Conservation (phyloP, 2,888 invertebrate species). For the Labia minor region DNA sequence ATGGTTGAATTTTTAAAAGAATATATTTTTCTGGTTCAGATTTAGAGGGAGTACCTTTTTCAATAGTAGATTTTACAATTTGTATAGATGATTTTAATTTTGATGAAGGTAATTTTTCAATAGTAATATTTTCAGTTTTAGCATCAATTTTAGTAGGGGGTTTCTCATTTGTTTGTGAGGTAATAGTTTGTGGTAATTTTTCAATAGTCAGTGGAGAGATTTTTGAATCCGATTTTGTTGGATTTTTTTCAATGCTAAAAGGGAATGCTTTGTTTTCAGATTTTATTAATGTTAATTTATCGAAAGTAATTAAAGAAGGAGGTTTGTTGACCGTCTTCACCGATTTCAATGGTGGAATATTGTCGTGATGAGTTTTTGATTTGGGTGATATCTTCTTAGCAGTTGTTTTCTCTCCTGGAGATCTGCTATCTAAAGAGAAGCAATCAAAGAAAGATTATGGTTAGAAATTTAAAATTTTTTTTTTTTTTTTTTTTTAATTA, state of each 20-base stretch:
- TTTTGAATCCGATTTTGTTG: not conserved
- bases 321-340: not conserved
- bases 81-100: not conserved
- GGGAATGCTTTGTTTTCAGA: not conserved
- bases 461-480: not conserved
- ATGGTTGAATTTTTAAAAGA: too few relatives aligned
- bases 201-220: not conserved
- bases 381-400: not conserved
- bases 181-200: not conserved
- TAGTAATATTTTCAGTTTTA: not conserved
- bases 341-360: not conserved
- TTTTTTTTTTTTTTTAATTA: not conserved
- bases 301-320: not conserved
- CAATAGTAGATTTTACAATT: not conserved
- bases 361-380: not conserved
- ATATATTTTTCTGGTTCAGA: too few relatives aligned
- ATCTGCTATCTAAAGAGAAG: not conserved
- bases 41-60: too few relatives aligned
- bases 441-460: not conserved
- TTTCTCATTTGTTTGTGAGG: too few relatives aligned
- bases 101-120: not conserved
- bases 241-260: not conserved
- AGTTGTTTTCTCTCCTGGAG: not conserved
- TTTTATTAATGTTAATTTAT: not conserved
- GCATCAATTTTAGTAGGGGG: too few relatives aligned